Conservation (phyloP, 2,113 vertebrate species). For the Carassius carassius region DNA sequence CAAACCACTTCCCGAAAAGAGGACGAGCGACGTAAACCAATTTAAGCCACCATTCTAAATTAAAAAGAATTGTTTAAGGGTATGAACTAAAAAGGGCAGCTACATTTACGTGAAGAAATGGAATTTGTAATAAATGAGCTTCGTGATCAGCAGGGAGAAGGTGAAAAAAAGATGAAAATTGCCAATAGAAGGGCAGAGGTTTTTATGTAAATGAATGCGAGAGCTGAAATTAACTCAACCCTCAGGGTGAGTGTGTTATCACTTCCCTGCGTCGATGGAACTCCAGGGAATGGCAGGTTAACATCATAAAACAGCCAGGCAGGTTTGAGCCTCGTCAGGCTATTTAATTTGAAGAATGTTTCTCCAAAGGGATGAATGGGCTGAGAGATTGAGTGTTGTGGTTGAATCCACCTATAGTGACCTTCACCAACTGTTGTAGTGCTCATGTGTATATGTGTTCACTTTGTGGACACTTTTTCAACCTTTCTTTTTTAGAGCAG, state of each 20-base stretch:
- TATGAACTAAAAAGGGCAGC: slow-evolving; percentile 66
- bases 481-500: not conserved
- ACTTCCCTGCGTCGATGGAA: slow-evolving; percentile 58
- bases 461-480: not conserved
- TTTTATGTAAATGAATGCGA: slow-evolving; percentile 70
- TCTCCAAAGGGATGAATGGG: slow-evolving; percentile 37
- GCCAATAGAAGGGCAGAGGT: slow-evolving; percentile 46
- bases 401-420: not conserved
- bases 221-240: slow-evolving; percentile 67
- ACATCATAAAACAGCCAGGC: slow-evolving; percentile 63
- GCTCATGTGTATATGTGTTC: not conserved
- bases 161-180: slow-evolving; percentile 51
- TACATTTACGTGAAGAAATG: slow-evolving; percentile 64
- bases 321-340: slow-evolving; percentile 51
- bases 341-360: slow-evolving; percentile 58
- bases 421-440: slow-evolving; percentile 45
- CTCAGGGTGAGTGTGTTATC: slow-evolving; percentile 65
- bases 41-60: slow-evolving; percentile 63
- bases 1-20: slow-evolving; percentile 46
- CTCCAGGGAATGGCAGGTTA: slow-evolving; percentile 61
- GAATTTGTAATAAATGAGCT: slow-evolving; percentile 54
- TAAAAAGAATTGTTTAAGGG: slow-evolving; percentile 67
- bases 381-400: not conserved
- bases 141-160: slow-evolving; percentile 56
- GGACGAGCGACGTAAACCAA: slow-evolving; percentile 41